Conservation (phyloP, 2,888 invertebrate species). For the Lissocephala sabroskyi region DNA sequence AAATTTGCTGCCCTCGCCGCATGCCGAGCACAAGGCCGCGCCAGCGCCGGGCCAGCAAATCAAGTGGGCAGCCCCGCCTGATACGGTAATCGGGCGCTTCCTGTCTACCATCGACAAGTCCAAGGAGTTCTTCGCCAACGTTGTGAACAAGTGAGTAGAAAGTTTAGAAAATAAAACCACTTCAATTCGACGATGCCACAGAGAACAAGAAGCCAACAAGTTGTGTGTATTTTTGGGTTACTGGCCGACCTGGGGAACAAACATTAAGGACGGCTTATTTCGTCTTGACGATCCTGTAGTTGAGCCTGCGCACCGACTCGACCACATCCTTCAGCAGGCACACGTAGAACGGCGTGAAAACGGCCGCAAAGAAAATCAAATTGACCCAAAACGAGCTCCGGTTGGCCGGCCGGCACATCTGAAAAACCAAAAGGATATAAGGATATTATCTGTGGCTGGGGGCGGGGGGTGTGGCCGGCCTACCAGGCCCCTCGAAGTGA, state of each 20-base stretch:
- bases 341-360: constrained; percentile 55
- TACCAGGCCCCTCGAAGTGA: no score
- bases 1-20: constrained; percentile 66
- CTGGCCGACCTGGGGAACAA: no score
- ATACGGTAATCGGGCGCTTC: constrained; percentile 78
- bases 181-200: no score
- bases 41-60: constrained; percentile 72
- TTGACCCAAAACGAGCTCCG: constrained; percentile 36
- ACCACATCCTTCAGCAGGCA: constrained; percentile 48
- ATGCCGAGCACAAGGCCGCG: constrained; percentile 58
- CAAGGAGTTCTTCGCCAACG: constrained; percentile 86
- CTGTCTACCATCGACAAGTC: constrained; percentile 79
- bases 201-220: no score
- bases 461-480: constrained; percentile 18
- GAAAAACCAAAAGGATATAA: no score
- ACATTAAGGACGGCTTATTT: no score
- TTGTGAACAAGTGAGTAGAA: constrained; percentile 79
- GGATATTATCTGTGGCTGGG: no score
- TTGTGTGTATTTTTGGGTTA: no score
- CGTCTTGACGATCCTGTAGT: constrained; percentile 26
- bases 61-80: constrained; percentile 77
- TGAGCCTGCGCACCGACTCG: constrained; percentile 28
- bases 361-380: constrained; percentile 50
- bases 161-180: no score
- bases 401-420: constrained; percentile 15